These are phyloP conservation scores for Istiophorus platypterus DNA, from an alignment of 2,113 vertebrate species.

Conservation along the genomic window DNA sequence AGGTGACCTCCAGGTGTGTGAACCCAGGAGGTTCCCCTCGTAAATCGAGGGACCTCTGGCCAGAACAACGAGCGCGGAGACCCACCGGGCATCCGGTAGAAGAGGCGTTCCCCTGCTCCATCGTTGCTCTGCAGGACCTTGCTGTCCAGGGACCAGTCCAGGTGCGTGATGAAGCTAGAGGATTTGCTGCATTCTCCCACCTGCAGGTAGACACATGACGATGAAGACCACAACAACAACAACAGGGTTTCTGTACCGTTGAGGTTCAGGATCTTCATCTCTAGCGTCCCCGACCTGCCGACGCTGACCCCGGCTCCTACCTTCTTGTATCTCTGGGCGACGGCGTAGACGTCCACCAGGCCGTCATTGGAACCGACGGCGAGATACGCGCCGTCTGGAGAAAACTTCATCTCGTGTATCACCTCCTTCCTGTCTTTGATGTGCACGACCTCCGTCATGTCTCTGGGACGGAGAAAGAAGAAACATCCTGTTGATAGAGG, in stretches of 20 bases:
- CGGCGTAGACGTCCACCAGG: conserved; percentile 92
- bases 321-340: conserved; percentile 95
- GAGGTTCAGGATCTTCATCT: no score
- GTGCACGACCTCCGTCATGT: conserved; percentile 98
- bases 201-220: conserved; percentile 20
- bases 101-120: conserved; percentile 91
- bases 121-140: conserved; percentile 96
- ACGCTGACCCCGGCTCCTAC: neutral
- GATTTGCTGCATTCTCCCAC: conserved; percentile 94
- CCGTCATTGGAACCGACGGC: conserved; percentile 96
- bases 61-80: neutral
- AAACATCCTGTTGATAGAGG: neutral
- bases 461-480: conserved; percentile 81
- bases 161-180: conserved; percentile 93
- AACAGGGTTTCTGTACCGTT: no score
- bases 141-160: conserved; percentile 96
- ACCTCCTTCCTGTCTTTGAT: conserved; percentile 98
- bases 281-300: no score
- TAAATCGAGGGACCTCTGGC: no score
- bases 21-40: no score
- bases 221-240: no score
- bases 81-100: conserved; percentile 92
- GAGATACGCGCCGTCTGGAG: conserved; percentile 93
- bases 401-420: conserved; percentile 98
- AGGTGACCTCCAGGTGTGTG: no score